Conservation (phyloP, 2,797 vertebrate species). For the Dermochelys coriacea region DNA sequence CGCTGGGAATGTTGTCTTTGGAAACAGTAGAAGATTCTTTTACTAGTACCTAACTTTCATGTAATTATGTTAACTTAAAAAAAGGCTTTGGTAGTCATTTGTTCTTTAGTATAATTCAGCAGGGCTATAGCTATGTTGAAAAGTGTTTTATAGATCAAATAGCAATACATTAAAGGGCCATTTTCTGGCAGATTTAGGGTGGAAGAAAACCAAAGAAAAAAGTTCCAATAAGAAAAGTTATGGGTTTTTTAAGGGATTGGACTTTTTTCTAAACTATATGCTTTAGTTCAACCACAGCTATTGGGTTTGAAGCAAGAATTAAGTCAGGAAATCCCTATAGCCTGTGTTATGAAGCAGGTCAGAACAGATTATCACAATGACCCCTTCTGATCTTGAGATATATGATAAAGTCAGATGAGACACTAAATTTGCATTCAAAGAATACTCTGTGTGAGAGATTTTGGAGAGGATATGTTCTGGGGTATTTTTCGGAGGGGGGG, state of each 20-base stretch:
- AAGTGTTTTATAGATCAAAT: background rate
- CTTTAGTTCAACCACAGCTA: background rate
- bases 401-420: background rate
- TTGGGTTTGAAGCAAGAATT: background rate
- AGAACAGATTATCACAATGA: background rate
- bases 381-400: background rate
- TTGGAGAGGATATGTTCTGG: background rate
- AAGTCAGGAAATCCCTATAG: background rate
- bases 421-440: background rate
- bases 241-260: background rate
- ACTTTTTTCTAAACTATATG: background rate
- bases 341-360: background rate
- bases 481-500: too few species aligned
- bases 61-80: background rate
- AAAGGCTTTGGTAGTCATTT: background rate
- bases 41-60: conserved; percentile 8
- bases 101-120: background rate
- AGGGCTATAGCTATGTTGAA: background rate
- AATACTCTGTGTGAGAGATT: background rate
- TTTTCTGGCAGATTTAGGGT: background rate
- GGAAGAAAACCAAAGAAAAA: fast-evolving
- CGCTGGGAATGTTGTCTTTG: background rate
- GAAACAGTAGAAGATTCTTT: background rate
- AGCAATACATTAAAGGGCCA: background rate
- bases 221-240: background rate